Percentiles rank a stretch among this genome's conserved stretches.
phyloP scores from a whole-genome alignment of 2,888 invertebrate species.

The Heteromyza rotundicornis region DNA sequence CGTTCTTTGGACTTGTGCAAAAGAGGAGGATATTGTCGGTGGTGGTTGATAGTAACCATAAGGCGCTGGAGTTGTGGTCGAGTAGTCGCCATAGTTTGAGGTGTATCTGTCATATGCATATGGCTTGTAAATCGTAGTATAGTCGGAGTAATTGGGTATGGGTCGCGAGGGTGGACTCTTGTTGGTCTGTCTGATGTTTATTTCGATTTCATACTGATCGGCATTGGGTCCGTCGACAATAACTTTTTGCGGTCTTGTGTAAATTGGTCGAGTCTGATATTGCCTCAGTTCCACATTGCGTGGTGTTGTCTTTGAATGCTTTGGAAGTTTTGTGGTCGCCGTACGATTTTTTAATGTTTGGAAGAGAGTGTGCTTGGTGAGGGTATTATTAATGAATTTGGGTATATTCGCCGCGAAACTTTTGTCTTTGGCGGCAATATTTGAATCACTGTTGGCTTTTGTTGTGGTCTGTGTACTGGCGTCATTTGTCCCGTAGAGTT shows the following conservation, averaged over 20 bases:
- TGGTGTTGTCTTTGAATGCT: conserved; percentile 33
- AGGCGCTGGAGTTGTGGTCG: conserved; percentile 31
- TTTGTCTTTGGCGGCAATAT: background rate
- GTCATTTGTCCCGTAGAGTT: background rate
- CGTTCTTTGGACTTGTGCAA: conserved; percentile 38
- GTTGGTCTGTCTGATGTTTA: conserved; percentile 60
- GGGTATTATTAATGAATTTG: conserved; percentile 27
- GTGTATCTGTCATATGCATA: conserved; percentile 45
- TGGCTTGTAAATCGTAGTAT: conserved; percentile 45
- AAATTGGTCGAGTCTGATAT: conserved; percentile 43
- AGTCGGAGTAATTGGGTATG: conserved; percentile 30
- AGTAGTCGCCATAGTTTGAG: conserved; percentile 37
- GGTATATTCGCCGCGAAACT: conserved; percentile 14
- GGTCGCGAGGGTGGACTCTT: conserved; percentile 35
- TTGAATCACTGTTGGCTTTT: background rate
- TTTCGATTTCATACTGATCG: conserved; percentile 61
- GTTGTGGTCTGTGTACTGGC: background rate
- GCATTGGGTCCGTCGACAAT: conserved; percentile 50
- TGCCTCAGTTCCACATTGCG: conserved; percentile 50
- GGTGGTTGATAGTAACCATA: conserved; percentile 37
- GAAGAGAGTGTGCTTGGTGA: conserved; percentile 8
- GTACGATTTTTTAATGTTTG: conserved; percentile 13
- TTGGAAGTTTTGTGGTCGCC: conserved; percentile 30
- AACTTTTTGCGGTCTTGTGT: conserved; percentile 53
- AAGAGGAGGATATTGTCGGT: conserved; percentile 25